A percentile compares a stretch with the other conserved stretches of the same genome.
These are phyloP conservation scores for Euwallacea similis DNA, from an alignment of 1,140 invertebrate species.

Conservation along the genomic window DNA sequence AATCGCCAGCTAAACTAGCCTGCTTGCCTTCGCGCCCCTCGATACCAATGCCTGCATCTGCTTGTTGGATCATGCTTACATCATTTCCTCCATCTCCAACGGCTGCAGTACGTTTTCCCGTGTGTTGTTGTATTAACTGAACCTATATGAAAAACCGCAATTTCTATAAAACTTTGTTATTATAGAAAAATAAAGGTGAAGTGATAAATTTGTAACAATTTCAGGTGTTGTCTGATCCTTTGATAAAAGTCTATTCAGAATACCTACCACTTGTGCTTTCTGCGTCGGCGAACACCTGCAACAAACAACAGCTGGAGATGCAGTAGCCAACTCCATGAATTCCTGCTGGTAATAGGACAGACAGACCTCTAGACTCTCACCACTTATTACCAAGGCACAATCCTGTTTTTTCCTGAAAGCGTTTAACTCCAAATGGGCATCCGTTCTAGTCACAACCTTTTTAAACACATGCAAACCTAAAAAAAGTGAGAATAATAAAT, in stretches of 20 bases:
- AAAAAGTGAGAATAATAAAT: slow-evolving; percentile 14
- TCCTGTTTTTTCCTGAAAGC: slow-evolving; percentile 84
- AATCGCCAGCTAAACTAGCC: slow-evolving; percentile 98
- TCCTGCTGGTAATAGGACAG: slow-evolving; percentile 93
- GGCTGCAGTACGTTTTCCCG: slow-evolving; percentile 79
- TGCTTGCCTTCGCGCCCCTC: slow-evolving; percentile 93
- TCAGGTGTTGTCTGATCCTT: background rate
- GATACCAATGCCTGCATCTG: slow-evolving; percentile 94
- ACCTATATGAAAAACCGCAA: slow-evolving; percentile 48
- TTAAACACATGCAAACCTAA: slow-evolving; percentile 73
- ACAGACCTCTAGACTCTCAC: slow-evolving; percentile 92
- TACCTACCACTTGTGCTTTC: slow-evolving; percentile 91
- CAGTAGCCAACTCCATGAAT: slow-evolving; percentile 91
- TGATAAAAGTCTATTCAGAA: background rate
- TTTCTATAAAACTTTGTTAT: background rate
- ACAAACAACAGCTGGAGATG: slow-evolving; percentile 92
- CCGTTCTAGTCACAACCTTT: slow-evolving; percentile 74
- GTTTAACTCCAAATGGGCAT: slow-evolving; percentile 92
- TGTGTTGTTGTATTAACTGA: slow-evolving; percentile 82
- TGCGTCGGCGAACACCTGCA: slow-evolving; percentile 98
- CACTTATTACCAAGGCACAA: slow-evolving; percentile 87
- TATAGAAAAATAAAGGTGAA: background rate
- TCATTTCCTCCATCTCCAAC: slow-evolving; percentile 88
- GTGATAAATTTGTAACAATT: background rate
- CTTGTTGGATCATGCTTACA: slow-evolving; percentile 92